Conservation (phyloP, 2,797 vertebrate genomes). For the Chloroceryle inda region DNA sequence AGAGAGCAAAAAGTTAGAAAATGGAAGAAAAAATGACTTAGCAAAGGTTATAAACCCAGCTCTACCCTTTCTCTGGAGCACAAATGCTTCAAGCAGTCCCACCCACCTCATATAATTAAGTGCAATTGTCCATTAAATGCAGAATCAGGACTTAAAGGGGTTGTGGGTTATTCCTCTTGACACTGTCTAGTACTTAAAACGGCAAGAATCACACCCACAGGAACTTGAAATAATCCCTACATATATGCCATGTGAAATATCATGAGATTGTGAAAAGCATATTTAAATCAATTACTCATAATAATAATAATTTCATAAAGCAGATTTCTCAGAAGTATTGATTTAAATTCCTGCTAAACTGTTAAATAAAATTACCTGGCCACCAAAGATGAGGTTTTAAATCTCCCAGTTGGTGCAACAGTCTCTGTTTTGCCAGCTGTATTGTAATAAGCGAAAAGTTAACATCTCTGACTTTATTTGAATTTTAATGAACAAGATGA, state of each 20-base stretch:
- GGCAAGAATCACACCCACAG: not conserved
- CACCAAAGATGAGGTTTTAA: constrained; percentile 66
- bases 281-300: constrained; percentile 52
- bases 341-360: constrained; percentile 43
- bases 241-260: constrained; percentile 9
- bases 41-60: not conserved
- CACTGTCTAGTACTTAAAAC: not conserved
- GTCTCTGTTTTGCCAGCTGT: constrained; percentile 54
- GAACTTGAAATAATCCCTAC: not conserved
- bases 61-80: not conserved
- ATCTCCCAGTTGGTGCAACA: constrained; percentile 56
- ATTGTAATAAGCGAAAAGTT: constrained; percentile 58
- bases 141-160: not conserved
- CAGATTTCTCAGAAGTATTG: constrained; percentile 30
- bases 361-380: constrained; percentile 54
- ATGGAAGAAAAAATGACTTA: not conserved
- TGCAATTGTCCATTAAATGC: not conserved
- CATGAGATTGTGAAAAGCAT: constrained; percentile 3
- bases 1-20: not conserved
- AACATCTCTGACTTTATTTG: constrained; percentile 71
- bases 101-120: not conserved
- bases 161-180: not conserved
- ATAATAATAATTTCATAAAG: constrained; percentile 44
- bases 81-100: not conserved
- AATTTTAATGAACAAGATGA: constrained; percentile 67